Evolutionary conservation across 2,888 invertebrate species (phyloP).

Genomic region (Stenotaenia linearis): DNA sequence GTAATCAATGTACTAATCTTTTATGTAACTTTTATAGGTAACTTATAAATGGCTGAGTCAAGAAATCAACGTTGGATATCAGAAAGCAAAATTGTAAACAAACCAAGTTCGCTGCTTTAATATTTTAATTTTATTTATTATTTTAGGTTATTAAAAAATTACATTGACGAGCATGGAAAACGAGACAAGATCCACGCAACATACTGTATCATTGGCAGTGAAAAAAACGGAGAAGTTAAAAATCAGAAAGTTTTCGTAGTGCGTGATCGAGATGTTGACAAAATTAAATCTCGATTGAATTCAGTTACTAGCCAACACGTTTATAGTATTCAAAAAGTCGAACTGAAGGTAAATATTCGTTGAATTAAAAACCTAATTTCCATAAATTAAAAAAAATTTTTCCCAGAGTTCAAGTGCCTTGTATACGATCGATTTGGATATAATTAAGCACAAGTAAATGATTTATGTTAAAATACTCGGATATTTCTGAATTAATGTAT

Average conservation of each 20-base stretch:
- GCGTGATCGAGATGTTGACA: neutral
- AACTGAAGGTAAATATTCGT: neutral
- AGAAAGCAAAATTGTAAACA: conserved; percentile 1
- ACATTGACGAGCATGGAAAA: neutral
- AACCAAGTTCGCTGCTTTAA: neutral
- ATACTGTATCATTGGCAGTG: neutral
- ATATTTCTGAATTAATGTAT: neutral
- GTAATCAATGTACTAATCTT: neutral
- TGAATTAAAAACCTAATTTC: neutral
- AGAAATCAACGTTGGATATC: neutral
- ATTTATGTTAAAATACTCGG: neutral
- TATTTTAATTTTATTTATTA: neutral
- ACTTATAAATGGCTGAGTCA: neutral
- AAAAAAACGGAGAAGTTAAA: neutral
- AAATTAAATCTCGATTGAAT: neutral
- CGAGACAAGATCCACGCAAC: neutral
- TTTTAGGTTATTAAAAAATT: neutral
- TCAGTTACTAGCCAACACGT: neutral
- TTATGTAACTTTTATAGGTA: neutral
- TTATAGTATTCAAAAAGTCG: neutral
- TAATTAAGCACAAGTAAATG: neutral
- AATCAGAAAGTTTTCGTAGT: neutral
- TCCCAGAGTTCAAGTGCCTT: neutral
- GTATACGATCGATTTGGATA: neutral
- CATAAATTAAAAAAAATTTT: no score